Evolutionary conservation across 1,140 invertebrate species (phyloP).

Genomic region (Temnothorax curvispinosus): DNA sequence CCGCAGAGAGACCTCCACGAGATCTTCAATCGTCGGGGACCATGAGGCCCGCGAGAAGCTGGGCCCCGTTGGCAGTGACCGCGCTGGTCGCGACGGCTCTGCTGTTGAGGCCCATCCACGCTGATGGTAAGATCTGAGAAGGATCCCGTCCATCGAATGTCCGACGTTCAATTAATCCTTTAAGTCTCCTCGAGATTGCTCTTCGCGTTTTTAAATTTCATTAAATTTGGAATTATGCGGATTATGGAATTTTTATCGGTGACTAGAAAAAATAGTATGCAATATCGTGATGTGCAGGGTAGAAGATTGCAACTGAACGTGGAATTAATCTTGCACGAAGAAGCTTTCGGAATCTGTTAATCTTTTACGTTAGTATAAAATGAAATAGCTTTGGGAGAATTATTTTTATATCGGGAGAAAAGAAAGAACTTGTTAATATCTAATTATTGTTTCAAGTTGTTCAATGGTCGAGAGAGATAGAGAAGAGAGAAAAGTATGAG

Average conservation of each 20-base stretch:
- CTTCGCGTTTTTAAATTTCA: neutral
- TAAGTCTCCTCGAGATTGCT: neutral
- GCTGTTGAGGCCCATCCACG: slow-evolving; percentile 73
- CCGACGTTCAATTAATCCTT: neutral
- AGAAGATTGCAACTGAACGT: neutral
- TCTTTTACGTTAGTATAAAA: neutral
- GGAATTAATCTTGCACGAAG: neutral
- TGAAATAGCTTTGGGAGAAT: neutral
- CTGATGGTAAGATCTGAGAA: slow-evolving; percentile 78
- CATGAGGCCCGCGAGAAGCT: slow-evolving; percentile 76
- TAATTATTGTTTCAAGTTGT: slow-evolving; percentile 4
- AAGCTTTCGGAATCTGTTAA: neutral
- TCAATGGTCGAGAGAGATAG: neutral
- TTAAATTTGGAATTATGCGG: neutral
- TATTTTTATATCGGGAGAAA: neutral
- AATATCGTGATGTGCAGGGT: neutral
- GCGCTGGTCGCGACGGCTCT: slow-evolving; percentile 77
- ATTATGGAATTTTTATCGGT: neutral
- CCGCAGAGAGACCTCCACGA: slow-evolving; percentile 12
- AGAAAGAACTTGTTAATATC: neutral
- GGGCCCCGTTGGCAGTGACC: slow-evolving; percentile 77
- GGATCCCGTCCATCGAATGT: neutral
- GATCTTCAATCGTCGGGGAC: slow-evolving; percentile 51
- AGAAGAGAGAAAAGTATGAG: neutral
- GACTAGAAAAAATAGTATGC: neutral